These are phyloP conservation scores for Eulemur rufifrons DNA, from an alignment of 2,113 vertebrate genomes.

Conservation along the genomic window DNA sequence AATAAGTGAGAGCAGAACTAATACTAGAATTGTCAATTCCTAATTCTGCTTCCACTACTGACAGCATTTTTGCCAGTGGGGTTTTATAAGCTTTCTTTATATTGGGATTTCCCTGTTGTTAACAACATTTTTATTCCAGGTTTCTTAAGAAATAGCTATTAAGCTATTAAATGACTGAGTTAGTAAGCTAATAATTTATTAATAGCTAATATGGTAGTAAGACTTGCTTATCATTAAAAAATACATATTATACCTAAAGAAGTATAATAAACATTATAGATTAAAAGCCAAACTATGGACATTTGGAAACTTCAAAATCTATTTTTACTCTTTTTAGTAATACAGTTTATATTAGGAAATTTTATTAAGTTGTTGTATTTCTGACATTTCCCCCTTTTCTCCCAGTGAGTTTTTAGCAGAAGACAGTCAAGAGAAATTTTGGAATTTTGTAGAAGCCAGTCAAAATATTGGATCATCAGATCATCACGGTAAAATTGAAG, in stretches of 20 bases:
- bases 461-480: constrained; percentile 88
- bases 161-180: not conserved
- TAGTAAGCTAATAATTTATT: constrained; percentile 1
- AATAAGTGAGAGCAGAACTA: constrained; percentile 11
- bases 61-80: constrained; percentile 5
- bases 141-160: constrained; percentile 8
- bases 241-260: not conserved
- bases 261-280: not conserved
- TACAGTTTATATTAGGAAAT: constrained; percentile 36
- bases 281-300: constrained; percentile 15
- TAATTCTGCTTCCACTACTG: not conserved
- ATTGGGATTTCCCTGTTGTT: not conserved
- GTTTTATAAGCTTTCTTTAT: constrained; percentile 29
- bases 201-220: constrained; percentile 5
- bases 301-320: constrained; percentile 30
- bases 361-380: constrained; percentile 57
- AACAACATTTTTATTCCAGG: not conserved
- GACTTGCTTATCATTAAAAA: constrained; percentile 8
- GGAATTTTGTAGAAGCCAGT: constrained; percentile 95
- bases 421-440: constrained; percentile 96
- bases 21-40: not conserved
- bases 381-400: constrained; percentile 64
- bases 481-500: constrained; percentile 88
- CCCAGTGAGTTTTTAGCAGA: constrained; percentile 97
- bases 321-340: constrained; percentile 40